A percentile compares a stretch with the other conserved stretches of the same genome.
Conservation (phyloP, 2,113 vertebrate genomes). For the Melanocharis versteri region DNA sequence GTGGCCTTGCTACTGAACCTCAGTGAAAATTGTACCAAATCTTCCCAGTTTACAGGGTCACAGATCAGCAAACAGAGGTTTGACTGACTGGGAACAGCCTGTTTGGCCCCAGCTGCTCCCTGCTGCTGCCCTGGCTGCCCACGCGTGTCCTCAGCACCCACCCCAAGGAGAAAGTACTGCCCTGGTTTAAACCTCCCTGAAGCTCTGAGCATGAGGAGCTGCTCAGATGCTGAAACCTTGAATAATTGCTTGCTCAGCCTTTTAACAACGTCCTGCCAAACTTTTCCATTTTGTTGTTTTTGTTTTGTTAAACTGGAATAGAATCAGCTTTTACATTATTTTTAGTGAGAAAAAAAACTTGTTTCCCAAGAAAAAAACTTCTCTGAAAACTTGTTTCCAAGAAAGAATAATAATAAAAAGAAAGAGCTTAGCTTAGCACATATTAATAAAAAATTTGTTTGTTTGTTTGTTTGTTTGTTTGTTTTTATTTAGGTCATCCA, state of each 20-base stretch:
- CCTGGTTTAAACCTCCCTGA: neutral
- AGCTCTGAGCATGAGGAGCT: neutral
- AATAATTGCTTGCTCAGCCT: neutral
- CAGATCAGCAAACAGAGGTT: neutral
- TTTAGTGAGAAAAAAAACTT: neutral
- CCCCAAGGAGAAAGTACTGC: neutral
- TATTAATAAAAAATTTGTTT: neutral
- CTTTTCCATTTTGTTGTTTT: neutral
- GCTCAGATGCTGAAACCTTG: neutral
- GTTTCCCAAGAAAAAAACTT: neutral
- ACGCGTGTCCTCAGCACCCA: fast-evolving
- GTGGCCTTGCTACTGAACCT: neutral
- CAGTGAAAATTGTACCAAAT: neutral
- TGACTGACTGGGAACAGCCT: neutral
- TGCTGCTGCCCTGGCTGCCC: neutral
- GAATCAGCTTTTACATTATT: neutral
- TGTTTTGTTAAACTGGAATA: neutral
- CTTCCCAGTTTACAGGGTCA: neutral
- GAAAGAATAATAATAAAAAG: neutral
- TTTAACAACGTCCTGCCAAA: neutral
- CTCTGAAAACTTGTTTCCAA: neutral
- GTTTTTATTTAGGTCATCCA: neutral
- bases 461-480: neutral
- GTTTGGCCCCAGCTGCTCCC: fast-evolving
- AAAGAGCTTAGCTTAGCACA: neutral